phyloP scores from a whole-genome alignment of 2,888 invertebrate species.

The Tortrix viridana region DNA sequence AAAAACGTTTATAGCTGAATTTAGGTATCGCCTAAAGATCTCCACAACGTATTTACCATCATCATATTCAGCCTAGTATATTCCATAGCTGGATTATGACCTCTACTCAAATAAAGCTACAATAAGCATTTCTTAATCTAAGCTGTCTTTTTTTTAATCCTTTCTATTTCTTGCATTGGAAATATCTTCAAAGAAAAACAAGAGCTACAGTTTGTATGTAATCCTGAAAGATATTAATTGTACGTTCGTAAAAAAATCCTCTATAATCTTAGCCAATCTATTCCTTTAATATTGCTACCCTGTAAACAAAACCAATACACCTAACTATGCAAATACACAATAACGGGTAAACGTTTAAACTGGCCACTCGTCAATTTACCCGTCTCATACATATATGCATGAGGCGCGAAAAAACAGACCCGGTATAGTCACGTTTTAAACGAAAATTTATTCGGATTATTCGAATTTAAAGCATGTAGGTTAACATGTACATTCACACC shows the following conservation, averaged over 20 bases:
- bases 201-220: neutral
- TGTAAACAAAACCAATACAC: conserved; percentile 32
- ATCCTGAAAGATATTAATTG: too few relatives aligned
- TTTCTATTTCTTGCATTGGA: too few relatives aligned
- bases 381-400: conserved; percentile 56
- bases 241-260: too few relatives aligned
- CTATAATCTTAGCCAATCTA: conserved; percentile 8
- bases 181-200: too few relatives aligned
- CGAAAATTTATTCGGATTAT: conserved; percentile 20
- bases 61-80: too few relatives aligned
- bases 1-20: too few relatives aligned
- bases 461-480: conserved; percentile 37
- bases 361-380: conserved; percentile 54
- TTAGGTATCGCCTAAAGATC: neutral
- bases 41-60: too few relatives aligned
- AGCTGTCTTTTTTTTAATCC: too few relatives aligned
- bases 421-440: conserved; percentile 19
- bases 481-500: neutral
- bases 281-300: conserved; percentile 21
- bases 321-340: conserved; percentile 41
- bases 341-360: conserved; percentile 50
- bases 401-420: conserved; percentile 40
- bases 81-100: too few relatives aligned
- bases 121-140: too few relatives aligned
- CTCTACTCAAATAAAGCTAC: too few relatives aligned